Evolutionary conservation across 2,888 invertebrate species (phyloP).

Genomic region (Catocala sponsa): DNA sequence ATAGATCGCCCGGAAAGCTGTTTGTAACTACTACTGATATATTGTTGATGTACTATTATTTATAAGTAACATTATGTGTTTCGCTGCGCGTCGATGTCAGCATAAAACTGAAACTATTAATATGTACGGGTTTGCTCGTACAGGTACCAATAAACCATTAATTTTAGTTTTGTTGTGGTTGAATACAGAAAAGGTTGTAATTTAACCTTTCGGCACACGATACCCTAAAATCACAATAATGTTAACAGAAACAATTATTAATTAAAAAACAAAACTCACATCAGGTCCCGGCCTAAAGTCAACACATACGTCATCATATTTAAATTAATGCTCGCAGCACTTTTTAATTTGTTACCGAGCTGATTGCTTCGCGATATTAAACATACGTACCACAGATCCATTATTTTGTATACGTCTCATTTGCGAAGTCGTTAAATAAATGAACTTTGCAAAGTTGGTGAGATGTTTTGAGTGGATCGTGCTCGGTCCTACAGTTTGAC

Average conservation of each 20-base stretch:
- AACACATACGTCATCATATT: slow-evolving; percentile 20
- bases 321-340: slow-evolving; percentile 26
- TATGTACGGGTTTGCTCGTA: too few relatives aligned
- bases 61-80: too few relatives aligned
- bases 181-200: too few relatives aligned
- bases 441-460: slow-evolving; percentile 28
- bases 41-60: too few relatives aligned
- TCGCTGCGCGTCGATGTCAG: too few relatives aligned
- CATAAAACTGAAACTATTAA: too few relatives aligned
- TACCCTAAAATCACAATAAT: not conserved
- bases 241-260: not conserved
- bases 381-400: slow-evolving; percentile 19
- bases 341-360: slow-evolving; percentile 42
- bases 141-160: too few relatives aligned
- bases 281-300: slow-evolving; percentile 18
- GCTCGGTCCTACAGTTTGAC: slow-evolving; percentile 16
- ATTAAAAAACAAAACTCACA: slow-evolving; percentile 5
- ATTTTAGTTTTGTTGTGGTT: too few relatives aligned
- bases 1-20: too few relatives aligned
- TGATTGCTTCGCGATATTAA: slow-evolving; percentile 38
- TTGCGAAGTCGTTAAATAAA: slow-evolving; percentile 39
- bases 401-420: slow-evolving; percentile 23
- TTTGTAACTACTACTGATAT: too few relatives aligned
- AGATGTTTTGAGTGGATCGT: slow-evolving; percentile 19
- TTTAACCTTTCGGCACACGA: too few relatives aligned